These are phyloP conservation scores for Mnemiopsis leidyi DNA, from an alignment of 37 sponge, comb jelly and placozoan genomes.

Conservation along the genomic window DNA sequence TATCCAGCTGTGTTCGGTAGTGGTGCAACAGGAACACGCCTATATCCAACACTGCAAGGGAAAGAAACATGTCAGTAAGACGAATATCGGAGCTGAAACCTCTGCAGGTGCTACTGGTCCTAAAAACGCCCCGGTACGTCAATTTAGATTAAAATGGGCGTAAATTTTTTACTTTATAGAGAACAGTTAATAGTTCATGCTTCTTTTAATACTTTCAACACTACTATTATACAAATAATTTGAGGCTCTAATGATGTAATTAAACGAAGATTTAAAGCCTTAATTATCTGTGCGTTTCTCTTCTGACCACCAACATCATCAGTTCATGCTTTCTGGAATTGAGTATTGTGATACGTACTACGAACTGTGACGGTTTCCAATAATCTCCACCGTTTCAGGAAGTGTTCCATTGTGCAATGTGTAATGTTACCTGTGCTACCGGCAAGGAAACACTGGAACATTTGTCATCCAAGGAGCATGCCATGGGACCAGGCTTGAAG, in stretches of 20 bases:
- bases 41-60: not conserved
- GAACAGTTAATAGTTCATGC: too few relatives aligned
- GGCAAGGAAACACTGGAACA: conserved; percentile 31
- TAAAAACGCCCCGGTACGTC: too few relatives aligned
- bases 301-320: too few relatives aligned
- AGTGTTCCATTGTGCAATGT: not conserved
- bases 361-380: not conserved
- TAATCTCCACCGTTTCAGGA: not conserved
- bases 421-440: not conserved
- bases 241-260: too few relatives aligned
- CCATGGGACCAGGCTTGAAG: not conserved
- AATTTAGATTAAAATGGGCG: too few relatives aligned
- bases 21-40: not conserved
- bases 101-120: not conserved
- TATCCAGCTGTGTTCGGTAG: not conserved
- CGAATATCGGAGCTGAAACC: not conserved
- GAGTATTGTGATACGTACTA: too few relatives aligned
- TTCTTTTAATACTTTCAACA: too few relatives aligned
- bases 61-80: not conserved
- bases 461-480: not conserved
- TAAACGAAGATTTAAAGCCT: too few relatives aligned
- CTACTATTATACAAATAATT: too few relatives aligned
- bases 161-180: too few relatives aligned
- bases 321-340: too few relatives aligned
- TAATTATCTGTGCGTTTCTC: too few relatives aligned